Evolutionary conservation across 2,888 invertebrate species (phyloP), one percentile per base, ranked within the genome.

Genomic region (Pristionchus japonicus): DNA sequence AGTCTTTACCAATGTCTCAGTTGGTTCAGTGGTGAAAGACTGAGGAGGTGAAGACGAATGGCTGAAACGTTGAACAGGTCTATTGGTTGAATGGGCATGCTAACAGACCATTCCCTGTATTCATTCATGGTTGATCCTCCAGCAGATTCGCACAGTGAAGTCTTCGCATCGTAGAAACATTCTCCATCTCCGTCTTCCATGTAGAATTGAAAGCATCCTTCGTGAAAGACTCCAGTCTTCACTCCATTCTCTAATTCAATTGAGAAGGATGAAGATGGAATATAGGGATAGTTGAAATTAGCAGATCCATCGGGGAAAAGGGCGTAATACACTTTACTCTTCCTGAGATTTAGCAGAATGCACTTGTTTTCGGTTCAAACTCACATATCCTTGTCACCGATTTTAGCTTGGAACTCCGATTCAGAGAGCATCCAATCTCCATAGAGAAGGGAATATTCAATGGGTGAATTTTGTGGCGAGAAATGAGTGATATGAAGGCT

Each of bases 221-320:
- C 77, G 11, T 77, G 77, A 27, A 27, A 9, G 3, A 77, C 77
- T 3, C 43, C 40, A 43, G n/a, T 77, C 6, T 27, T 77, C 77
- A 27, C 13, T 77, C 77, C 77, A 77, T 77, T 77, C 47, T 47
- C 77, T 6, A 77, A 27, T 77, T 77, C n/a, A n/a, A 77, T 77
- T n/a, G 77, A 77, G 77, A 77, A 77, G 1, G 40, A 47, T 2
- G 27, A 27, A 4, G 67, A 67, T 13, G 77, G 40, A 27, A 43
- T 43, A n/a, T 23, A 77, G 27, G 43, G 77, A 9, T 40, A 77
- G 7, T 34, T 34, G 77, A 77, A 77, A 27, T 43, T 23, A 13
- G 77, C 77, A 27, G n/a, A 77, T 20, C 43, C 77, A 77, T 23
- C 23, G 37, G 77, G 77, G 11, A n/a, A 17, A 77, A 77, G 77